Conservation (phyloP, 92 coral and sea anemone species). For the Porites evermanni region DNA sequence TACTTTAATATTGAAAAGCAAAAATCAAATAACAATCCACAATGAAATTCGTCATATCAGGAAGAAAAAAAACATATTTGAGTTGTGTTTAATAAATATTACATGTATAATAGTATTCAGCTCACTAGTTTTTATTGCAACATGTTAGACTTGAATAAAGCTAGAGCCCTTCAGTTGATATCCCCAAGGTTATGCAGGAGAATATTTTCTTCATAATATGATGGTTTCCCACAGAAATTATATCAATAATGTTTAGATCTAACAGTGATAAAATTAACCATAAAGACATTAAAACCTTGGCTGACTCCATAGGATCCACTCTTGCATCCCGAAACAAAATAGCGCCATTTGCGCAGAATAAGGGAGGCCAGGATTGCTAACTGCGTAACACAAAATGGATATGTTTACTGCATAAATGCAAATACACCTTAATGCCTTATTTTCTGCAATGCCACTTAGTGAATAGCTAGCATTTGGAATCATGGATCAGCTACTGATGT, state of each 20-base stretch:
- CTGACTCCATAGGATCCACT: slow-evolving; percentile 46
- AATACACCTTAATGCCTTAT: not conserved
- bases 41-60: too few relatives aligned
- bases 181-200: not conserved
- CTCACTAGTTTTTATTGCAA: not conserved
- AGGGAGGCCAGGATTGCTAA: not conserved
- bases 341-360: slow-evolving; percentile 12
- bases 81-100: too few relatives aligned
- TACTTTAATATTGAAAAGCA: not conserved
- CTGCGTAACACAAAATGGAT: not conserved
- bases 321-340: slow-evolving; percentile 44
- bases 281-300: slow-evolving; percentile 25
- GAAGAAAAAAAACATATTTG: not conserved
- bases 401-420: not conserved
- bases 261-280: slow-evolving; percentile 1
- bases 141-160: not conserved
- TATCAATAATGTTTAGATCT: slow-evolving; percentile 12
- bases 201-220: not conserved
- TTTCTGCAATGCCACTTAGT: not conserved
- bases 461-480: slow-evolving; percentile 23
- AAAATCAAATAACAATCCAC: not conserved
- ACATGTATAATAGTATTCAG: too few relatives aligned
- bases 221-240: slow-evolving; percentile 17
- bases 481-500: slow-evolving; percentile 8
- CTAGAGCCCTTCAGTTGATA: not conserved